Conservation (phyloP, 2,113 vertebrate species). For the Corythaixoides concolor region DNA sequence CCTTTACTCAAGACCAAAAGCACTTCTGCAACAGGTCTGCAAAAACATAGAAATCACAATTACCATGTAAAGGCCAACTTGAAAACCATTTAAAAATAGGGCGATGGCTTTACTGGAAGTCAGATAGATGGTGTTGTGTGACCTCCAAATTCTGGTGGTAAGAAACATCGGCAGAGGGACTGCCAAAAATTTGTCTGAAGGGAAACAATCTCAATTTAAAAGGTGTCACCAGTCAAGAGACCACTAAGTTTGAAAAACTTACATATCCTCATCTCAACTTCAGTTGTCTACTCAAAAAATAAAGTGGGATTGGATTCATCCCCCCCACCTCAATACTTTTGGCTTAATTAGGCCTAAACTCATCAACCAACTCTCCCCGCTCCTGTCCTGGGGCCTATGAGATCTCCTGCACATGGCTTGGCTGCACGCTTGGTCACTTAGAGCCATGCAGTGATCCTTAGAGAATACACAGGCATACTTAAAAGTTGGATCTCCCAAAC, state of each 20-base stretch:
- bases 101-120: not conserved
- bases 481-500: not conserved
- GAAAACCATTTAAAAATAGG: not conserved
- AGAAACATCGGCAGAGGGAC: rapidly evolving
- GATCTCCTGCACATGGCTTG: no score
- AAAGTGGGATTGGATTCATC: no score
- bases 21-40: rapidly evolving
- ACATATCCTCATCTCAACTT: not conserved
- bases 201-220: not conserved
- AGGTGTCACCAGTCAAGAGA: not conserved
- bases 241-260: not conserved
- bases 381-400: not conserved
- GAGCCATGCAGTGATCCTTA: rapidly evolving
- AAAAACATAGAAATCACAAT: not conserved
- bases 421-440: rapidly evolving
- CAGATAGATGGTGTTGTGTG: not conserved
- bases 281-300: not conserved
- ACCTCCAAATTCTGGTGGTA: not conserved
- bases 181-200: not conserved
- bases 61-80: not conserved
- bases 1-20: not conserved
- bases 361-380: not conserved
- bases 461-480: rapidly evolving
- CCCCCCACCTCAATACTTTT: not conserved
- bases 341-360: not conserved